phyloP scores from a whole-genome alignment of 2,113 vertebrate genomes.

The Mohoua ochrocephala region DNA sequence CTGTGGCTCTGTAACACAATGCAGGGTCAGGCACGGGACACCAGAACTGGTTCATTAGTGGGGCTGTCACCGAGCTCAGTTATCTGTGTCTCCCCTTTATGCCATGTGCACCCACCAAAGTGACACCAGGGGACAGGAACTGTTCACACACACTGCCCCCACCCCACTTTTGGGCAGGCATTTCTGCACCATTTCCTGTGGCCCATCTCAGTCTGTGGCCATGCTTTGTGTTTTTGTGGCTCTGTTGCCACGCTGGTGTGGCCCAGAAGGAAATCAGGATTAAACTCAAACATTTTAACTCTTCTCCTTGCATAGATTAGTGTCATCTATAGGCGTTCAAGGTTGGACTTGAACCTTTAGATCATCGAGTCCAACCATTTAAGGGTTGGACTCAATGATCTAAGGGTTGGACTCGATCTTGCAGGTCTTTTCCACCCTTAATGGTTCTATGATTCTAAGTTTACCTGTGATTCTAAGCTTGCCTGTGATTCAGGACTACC shows the following conservation, averaged over 20 bases:
- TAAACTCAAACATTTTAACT: neutral
- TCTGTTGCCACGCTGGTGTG: neutral
- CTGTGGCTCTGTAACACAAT: neutral
- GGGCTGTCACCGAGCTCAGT: neutral
- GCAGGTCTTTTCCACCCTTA: neutral
- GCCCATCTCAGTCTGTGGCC: neutral
- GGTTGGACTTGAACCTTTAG: neutral
- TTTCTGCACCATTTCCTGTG: neutral
- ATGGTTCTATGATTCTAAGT: neutral
- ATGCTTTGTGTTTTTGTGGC: neutral
- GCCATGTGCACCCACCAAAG: neutral
- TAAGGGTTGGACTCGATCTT: neutral
- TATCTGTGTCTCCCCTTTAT: neutral
- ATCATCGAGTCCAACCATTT: neutral
- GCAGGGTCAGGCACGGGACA: neutral
- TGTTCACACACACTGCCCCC: neutral
- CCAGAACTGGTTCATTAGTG: constrained; percentile 22
- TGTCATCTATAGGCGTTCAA: neutral
- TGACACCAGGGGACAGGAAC: neutral
- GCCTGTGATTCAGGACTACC: neutral
- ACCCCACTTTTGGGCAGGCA: neutral
- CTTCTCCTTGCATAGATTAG: neutral
- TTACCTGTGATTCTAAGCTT: neutral
- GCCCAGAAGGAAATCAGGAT: neutral
- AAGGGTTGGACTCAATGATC: neutral